Evolutionary conservation across 2,888 invertebrate species (phyloP).

Genomic region (Empis livida): DNA sequence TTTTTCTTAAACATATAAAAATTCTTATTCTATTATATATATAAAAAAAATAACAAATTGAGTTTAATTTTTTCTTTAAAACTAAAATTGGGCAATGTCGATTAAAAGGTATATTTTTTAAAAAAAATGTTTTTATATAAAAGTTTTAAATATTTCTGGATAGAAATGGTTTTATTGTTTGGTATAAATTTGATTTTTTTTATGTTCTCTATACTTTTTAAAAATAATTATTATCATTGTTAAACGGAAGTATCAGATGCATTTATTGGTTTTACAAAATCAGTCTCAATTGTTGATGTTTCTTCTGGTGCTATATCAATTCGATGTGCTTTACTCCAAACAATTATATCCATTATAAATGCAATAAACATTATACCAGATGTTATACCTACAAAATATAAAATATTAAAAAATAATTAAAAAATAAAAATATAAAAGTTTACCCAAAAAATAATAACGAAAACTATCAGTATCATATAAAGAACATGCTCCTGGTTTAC

Average conservation of each 20-base stretch:
- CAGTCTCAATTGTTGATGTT: slow-evolving; percentile 23
- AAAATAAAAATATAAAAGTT: slow-evolving; percentile 15
- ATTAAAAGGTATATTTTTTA: no score
- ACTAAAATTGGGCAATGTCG: not conserved
- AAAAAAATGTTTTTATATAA: no score
- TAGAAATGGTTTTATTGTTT: no score
- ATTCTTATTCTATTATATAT: no score
- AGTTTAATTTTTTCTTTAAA: not conserved
- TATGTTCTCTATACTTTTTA: not conserved
- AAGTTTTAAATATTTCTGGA: no score
- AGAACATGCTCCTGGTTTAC: slow-evolving; percentile 70
- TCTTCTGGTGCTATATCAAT: slow-evolving; percentile 52
- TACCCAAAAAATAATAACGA: slow-evolving; percentile 75
- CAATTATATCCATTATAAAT: slow-evolving; percentile 76
- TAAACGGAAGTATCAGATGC: slow-evolving; percentile 31
- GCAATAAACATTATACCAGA: slow-evolving; percentile 75
- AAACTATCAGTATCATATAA: slow-evolving; percentile 77
- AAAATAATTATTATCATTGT: slow-evolving; percentile 2
- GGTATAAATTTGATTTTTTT: no score
- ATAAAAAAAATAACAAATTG: no score
- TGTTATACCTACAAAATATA: slow-evolving; percentile 55
- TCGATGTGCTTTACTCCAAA: slow-evolving; percentile 79
- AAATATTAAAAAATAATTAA: not conserved
- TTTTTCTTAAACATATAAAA: no score
- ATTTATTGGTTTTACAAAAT: slow-evolving; percentile 26